Base-by-base conservation (phyloP, 2,113 vertebrate genomes). In the Embiotoca jacksoni region DNA sequence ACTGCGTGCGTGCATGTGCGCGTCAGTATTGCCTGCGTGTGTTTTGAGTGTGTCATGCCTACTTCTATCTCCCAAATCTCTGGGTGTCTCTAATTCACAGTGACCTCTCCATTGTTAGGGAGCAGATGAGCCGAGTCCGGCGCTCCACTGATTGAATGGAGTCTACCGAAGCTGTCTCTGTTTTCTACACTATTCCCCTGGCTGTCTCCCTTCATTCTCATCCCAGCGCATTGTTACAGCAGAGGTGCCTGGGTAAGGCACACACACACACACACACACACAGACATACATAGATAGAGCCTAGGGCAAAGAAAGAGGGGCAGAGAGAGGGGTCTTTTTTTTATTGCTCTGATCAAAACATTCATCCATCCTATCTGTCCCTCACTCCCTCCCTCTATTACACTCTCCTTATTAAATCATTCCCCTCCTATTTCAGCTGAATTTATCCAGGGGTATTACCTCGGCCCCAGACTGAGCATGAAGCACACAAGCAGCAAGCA, bases 301-400 rank as follows among this genome's bases (percentile, higher is more conserved):
- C 84, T 62, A 35, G 55, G 84, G 86, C 89, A 85, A 87, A 78
- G 67, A 75, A 79, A 79, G 86, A 56, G 36, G 78, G 69, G 65
- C 66, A 78, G 74, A 65, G 83, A 80, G 71, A 85, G 54, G 50
- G 84, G 69, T 77, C 61, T 78, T 81, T 81, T 23, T 85, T 91
- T 92, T 92, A 89, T 91, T 89, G 87, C 88, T 87, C 90, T 91
- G 88, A 92, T 92, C 92, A 92, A 90, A 91, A 92, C 86, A 92
- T 86, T 86, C 89, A 82, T 90, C 87, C 85, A 65, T 81, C 83
- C 80, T 53, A 80, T 89, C 83, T 35, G 23, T 83, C 79, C 71
- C 66, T 68, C 72, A 83, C 81, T 84, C 80, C 78, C 78, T 71
- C 78, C 81, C 68, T 84, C 85, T 83, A 88, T 88, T 89, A 87